Percentiles rank a stretch among this genome's conserved stretches.
Evolutionary conservation across 35 echinoderm and acorn worm genomes (phyloP).

Genomic region (Diadema setosum): DNA sequence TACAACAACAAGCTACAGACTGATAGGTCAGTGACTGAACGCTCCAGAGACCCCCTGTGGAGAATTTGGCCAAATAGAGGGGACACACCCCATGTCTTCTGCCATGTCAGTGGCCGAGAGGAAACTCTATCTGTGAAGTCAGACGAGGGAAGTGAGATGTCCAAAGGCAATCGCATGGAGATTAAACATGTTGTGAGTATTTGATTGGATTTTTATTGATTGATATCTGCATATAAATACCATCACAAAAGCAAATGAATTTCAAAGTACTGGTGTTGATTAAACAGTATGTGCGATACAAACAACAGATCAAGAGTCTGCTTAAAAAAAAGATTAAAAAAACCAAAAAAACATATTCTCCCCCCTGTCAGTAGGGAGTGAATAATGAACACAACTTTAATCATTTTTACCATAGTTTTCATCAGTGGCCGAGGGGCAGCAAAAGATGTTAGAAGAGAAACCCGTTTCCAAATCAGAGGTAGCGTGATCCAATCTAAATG

Average conservation of each 20-base stretch:
- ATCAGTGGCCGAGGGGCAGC: too few species aligned
- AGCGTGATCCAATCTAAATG: too few species aligned
- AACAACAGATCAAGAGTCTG: background rate
- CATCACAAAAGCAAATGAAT: background rate
- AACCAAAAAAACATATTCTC: too few species aligned
- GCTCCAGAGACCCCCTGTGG: background rate
- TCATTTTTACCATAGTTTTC: too few species aligned
- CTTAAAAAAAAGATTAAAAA: background rate
- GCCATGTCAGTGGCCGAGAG: conserved; percentile 61
- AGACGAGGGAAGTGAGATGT: conserved; percentile 74
- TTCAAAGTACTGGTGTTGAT: background rate
- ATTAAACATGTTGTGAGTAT: conserved; percentile 62
- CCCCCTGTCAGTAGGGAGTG: too few species aligned
- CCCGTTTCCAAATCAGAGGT: too few species aligned
- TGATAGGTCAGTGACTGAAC: background rate
- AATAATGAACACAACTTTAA: too few species aligned
- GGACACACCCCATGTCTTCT: conserved; percentile 47
- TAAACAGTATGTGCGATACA: background rate
- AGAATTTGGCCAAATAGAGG: conserved; percentile 61
- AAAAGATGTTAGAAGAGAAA: too few species aligned
- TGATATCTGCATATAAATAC: background rate
- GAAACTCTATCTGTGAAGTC: conserved; percentile 55
- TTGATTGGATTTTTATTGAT: background rate
- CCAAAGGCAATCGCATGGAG: conserved; percentile 54
- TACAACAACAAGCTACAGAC: conserved; percentile 53